phyloP scores from a whole-genome alignment of 2,888 invertebrate genomes.

The Fissipunctia ypsillon region DNA sequence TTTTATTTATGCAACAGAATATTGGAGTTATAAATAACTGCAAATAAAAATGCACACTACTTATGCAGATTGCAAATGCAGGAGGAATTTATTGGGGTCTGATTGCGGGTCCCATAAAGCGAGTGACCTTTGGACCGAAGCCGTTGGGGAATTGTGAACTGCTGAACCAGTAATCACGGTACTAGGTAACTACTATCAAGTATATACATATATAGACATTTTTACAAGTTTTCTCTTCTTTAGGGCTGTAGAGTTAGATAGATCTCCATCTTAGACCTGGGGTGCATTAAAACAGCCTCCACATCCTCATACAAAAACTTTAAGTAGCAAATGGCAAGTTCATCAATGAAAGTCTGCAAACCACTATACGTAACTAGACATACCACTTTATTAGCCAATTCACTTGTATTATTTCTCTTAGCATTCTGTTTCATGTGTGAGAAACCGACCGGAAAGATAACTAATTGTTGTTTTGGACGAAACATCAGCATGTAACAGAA shows the following conservation, averaged over 20 bases:
- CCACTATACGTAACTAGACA: not conserved
- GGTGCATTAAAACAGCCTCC: not conserved
- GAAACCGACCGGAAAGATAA: constrained; percentile 53
- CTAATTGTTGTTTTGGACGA: constrained; percentile 43
- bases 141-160: constrained; percentile 13
- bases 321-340: not conserved
- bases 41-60: constrained; percentile 59
- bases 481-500: constrained; percentile 53
- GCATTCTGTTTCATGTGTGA: constrained; percentile 5
- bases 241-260: not conserved
- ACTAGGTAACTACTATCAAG: not conserved
- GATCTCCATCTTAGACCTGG: not conserved
- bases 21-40: constrained; percentile 56
- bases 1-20: constrained; percentile 45
- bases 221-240: constrained; percentile 1
- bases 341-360: constrained; percentile 1
- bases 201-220: not conserved
- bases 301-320: not conserved
- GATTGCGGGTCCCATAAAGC: constrained; percentile 67
- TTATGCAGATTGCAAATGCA: constrained; percentile 68
- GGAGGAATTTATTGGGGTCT: constrained; percentile 68
- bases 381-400: not conserved
- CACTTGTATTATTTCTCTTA: constrained; percentile 16
- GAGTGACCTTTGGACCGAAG: constrained; percentile 60
- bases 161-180: constrained; percentile 28